phyloP scores from a whole-genome alignment of 2,888 invertebrate genomes.

The Flabesymbios commensalis region DNA sequence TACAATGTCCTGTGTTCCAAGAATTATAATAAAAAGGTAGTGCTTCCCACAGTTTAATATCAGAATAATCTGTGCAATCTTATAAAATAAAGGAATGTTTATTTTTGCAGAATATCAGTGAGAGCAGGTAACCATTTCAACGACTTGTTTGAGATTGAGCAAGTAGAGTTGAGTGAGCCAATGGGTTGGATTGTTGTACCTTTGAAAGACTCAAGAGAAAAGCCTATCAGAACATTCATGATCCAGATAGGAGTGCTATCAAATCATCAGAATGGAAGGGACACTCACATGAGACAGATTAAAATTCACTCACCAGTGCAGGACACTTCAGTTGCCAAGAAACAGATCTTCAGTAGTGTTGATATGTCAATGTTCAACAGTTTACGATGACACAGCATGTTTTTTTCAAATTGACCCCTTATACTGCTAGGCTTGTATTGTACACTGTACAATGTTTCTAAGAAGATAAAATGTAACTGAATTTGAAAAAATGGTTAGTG shows the following conservation, averaged over 20 bases:
- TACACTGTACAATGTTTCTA: too few species aligned
- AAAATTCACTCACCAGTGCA: conserved; percentile 86
- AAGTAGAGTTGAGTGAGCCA: conserved; percentile 90
- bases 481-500: too few species aligned
- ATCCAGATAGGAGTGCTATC: conserved; percentile 69
- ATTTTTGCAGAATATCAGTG: conserved; percentile 49
- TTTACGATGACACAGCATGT: too few species aligned
- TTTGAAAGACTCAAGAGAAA: conserved; percentile 78
- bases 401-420: too few species aligned
- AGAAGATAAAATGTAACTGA: too few species aligned
- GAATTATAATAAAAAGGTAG: too few species aligned
- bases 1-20: too few species aligned
- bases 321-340: conserved; percentile 56
- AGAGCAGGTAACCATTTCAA: conserved; percentile 94
- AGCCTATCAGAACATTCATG: conserved; percentile 88
- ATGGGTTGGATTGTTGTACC: conserved; percentile 95
- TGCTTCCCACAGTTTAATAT: too few species aligned
- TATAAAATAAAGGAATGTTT: too few species aligned
- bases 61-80: too few species aligned
- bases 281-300: conserved; percentile 96
- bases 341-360: conserved; percentile 78
- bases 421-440: too few species aligned
- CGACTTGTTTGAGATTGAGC: conserved; percentile 95
- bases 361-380: too few species aligned
- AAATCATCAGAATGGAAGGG: conserved; percentile 98